phyloP scores from a whole-genome alignment of 1,140 invertebrate species.

The Saccostrea echinata region DNA sequence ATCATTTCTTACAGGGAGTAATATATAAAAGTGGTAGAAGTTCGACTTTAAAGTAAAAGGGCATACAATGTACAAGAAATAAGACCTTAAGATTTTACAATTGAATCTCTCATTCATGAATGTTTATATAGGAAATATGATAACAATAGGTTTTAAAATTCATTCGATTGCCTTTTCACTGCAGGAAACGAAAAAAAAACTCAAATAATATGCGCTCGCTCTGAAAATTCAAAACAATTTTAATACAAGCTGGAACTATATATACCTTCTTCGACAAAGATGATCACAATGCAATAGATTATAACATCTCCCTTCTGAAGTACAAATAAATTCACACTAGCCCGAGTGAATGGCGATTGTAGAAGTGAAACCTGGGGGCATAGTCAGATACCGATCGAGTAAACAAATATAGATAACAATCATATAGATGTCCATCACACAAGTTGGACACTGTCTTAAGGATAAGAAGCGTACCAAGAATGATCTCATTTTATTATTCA shows the following conservation, averaged over 20 bases:
- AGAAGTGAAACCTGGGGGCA: background rate
- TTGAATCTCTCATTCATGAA: background rate
- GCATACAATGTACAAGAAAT: background rate
- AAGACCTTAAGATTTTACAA: too few relatives aligned
- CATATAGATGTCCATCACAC: slow-evolving; percentile 7
- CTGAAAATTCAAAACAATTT: background rate
- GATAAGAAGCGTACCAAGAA: background rate
- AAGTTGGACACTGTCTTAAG: background rate
- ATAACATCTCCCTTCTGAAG: too few relatives aligned
- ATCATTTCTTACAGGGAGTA: background rate
- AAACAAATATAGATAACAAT: background rate
- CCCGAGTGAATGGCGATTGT: background rate
- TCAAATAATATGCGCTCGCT: background rate
- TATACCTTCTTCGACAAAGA: background rate
- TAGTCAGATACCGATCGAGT: background rate
- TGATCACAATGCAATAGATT: background rate
- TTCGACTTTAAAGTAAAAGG: background rate
- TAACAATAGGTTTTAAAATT: background rate
- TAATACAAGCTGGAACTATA: background rate
- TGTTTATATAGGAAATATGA: background rate
- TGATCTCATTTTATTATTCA: background rate
- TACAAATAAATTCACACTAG: background rate
- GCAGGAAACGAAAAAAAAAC: background rate
- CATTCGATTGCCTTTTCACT: background rate
- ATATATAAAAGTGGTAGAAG: background rate